A percentile compares a stretch with the other conserved stretches of the same genome.
These are phyloP conservation scores for Nemotelus nigrinus DNA, from an alignment of 2,888 invertebrate species.

Conservation along the genomic window DNA sequence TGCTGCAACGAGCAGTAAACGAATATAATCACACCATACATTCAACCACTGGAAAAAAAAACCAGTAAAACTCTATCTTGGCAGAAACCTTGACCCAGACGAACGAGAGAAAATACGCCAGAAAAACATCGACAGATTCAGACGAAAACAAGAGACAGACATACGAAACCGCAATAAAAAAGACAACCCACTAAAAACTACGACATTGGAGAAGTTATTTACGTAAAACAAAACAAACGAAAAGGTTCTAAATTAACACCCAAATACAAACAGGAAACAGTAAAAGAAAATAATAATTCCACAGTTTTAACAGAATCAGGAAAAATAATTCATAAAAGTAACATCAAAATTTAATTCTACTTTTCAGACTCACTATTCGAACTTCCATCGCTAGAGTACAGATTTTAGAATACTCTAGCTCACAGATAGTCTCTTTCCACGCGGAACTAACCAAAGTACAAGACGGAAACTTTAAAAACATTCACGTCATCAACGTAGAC, in stretches of 20 bases:
- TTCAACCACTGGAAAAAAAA: slow-evolving; percentile 45
- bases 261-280: slow-evolving; percentile 25
- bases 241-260: slow-evolving; percentile 38
- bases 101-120: slow-evolving; percentile 28
- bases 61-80: slow-evolving; percentile 45
- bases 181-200: slow-evolving; percentile 45
- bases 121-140: slow-evolving; percentile 33
- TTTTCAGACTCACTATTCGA: background rate
- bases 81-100: slow-evolving; percentile 30
- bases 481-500: background rate
- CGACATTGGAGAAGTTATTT: slow-evolving; percentile 3
- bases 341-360: slow-evolving; percentile 24
- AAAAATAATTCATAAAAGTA: slow-evolving; percentile 37
- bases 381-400: background rate
- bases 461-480: slow-evolving; percentile 5
- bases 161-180: slow-evolving; percentile 46
- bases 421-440: background rate
- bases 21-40: slow-evolving; percentile 46
- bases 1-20: background rate
- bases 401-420: slow-evolving; percentile 6
- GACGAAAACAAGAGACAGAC: slow-evolving; percentile 41
- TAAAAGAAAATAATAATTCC: slow-evolving; percentile 34
- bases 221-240: slow-evolving; percentile 49
- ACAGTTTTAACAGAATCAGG: slow-evolving; percentile 35
- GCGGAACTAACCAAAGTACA: background rate